These are phyloP conservation scores for Catonia carolina DNA, from an alignment of 2,888 invertebrate species.

Conservation along the genomic window DNA sequence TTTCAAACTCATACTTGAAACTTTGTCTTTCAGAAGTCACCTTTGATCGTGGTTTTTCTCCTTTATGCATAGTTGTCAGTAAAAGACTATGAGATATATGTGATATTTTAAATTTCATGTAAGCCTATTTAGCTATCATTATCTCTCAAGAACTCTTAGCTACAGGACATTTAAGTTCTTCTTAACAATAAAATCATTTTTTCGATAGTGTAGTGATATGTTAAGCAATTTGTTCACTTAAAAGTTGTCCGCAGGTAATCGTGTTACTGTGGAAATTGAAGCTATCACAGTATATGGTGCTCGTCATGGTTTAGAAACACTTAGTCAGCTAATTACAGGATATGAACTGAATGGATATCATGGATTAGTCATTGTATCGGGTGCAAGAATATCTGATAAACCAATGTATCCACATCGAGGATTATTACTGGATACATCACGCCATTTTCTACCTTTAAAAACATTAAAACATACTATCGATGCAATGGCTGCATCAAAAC, in stretches of 20 bases:
- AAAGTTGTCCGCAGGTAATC: conserved; percentile 41
- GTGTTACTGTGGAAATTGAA: conserved; percentile 39
- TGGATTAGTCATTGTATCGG: conserved; percentile 51
- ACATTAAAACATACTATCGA: conserved; percentile 67
- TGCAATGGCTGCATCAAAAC: conserved; percentile 79
- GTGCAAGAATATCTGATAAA: conserved; percentile 63
- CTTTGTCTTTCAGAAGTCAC: too few relatives aligned
- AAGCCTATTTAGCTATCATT: too few relatives aligned
- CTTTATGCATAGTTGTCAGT: too few relatives aligned
- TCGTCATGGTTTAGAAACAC: conserved; percentile 68
- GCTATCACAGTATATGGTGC: conserved; percentile 43
- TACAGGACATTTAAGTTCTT: too few relatives aligned
- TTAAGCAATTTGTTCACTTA: conserved; percentile 17
- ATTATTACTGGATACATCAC: conserved; percentile 76
- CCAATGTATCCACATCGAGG: conserved; percentile 83
- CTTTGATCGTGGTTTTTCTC: too few relatives aligned
- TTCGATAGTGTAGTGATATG: too few relatives aligned
- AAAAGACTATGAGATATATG: too few relatives aligned
- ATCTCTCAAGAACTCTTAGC: too few relatives aligned
- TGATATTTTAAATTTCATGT: too few relatives aligned
- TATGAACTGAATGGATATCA: conserved; percentile 6
- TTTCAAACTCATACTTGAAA: too few relatives aligned
- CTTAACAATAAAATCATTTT: too few relatives aligned
- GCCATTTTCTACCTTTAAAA: conserved; percentile 73
- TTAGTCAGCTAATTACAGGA: conserved; percentile 53